phyloP scores from a whole-genome alignment of 2,888 invertebrate species.

The Coronaproctus castanopsis region DNA sequence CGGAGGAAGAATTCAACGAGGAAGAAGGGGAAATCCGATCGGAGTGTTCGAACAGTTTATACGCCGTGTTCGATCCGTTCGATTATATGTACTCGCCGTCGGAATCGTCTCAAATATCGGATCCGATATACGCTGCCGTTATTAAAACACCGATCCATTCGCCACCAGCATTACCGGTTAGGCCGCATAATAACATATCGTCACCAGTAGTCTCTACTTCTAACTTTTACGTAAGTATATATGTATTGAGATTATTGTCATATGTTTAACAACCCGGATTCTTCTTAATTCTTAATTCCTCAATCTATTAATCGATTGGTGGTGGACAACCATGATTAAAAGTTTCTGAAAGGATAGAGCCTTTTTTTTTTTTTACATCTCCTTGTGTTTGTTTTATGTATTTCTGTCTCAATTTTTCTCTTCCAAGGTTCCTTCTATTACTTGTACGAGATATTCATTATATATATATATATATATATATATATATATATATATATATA shows the following conservation, averaged over 20 bases:
- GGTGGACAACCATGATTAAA: too few species aligned
- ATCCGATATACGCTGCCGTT: slow-evolving; percentile 48
- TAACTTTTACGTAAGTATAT: slow-evolving; percentile 4
- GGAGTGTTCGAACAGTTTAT: slow-evolving; percentile 28
- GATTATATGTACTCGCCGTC: slow-evolving; percentile 47
- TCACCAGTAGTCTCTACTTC: neutral
- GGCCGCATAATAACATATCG: slow-evolving; percentile 3
- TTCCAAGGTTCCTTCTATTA: too few species aligned
- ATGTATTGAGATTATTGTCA: neutral
- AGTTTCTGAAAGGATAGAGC: too few species aligned
- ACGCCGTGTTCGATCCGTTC: slow-evolving; percentile 58
- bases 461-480: too few species aligned
- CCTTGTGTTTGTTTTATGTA: too few species aligned
- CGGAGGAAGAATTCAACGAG: slow-evolving; percentile 1
- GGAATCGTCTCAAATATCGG: slow-evolving; percentile 37
- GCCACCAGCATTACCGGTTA: slow-evolving; percentile 17
- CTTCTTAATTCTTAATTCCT: neutral
- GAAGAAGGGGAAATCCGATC: slow-evolving; percentile 7
- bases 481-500: too few species aligned
- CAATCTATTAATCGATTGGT: too few species aligned
- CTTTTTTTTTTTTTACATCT: too few species aligned
- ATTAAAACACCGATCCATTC: slow-evolving; percentile 27
- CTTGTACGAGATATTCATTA: too few species aligned
- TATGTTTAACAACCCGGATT: neutral
- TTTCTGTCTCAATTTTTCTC: too few species aligned